Conservation (phyloP, 2,888 invertebrate genomes). For the Cetonia aurata region DNA sequence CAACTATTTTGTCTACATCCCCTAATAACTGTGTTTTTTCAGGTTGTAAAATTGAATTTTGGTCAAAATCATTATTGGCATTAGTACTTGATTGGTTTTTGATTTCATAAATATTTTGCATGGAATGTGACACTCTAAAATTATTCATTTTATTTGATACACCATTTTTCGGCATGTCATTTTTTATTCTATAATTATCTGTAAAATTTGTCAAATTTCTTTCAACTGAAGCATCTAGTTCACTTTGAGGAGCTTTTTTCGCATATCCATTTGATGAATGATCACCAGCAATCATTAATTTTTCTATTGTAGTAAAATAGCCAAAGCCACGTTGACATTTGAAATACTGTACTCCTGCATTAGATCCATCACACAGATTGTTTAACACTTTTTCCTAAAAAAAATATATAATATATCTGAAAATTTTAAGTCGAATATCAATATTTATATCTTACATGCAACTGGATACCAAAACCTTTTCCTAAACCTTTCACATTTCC, state of each 20-base stretch:
- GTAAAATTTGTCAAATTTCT: slow-evolving; percentile 48
- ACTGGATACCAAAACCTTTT: slow-evolving; percentile 71
- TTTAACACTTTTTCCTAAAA: slow-evolving; percentile 48
- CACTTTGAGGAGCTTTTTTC: slow-evolving; percentile 37
- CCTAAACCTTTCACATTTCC: slow-evolving; percentile 70
- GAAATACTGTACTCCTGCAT: slow-evolving; percentile 64
- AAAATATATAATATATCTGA: slow-evolving; percentile 18
- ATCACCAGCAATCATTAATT: slow-evolving; percentile 55
- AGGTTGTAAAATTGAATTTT: slow-evolving; percentile 63
- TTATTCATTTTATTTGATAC: slow-evolving; percentile 53
- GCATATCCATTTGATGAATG: slow-evolving; percentile 31
- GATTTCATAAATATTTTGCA: slow-evolving; percentile 62
- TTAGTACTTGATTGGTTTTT: slow-evolving; percentile 57
- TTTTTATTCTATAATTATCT: slow-evolving; percentile 41
- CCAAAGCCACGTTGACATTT: slow-evolving; percentile 62
- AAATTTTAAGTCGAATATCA: slow-evolving; percentile 15
- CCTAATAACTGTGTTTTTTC: slow-evolving; percentile 61
- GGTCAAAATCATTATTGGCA: slow-evolving; percentile 66
- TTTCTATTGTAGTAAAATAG: slow-evolving; percentile 64
- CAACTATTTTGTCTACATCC: slow-evolving; percentile 49
- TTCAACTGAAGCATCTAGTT: slow-evolving; percentile 48
- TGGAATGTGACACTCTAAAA: slow-evolving; percentile 59
- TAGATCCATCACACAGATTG: slow-evolving; percentile 63
- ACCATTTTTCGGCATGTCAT: slow-evolving; percentile 29
- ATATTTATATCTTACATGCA: slow-evolving; percentile 67